Evolutionary conservation across 2,113 vertebrate species (phyloP).

Genomic region (Phaethornis superciliosus): DNA sequence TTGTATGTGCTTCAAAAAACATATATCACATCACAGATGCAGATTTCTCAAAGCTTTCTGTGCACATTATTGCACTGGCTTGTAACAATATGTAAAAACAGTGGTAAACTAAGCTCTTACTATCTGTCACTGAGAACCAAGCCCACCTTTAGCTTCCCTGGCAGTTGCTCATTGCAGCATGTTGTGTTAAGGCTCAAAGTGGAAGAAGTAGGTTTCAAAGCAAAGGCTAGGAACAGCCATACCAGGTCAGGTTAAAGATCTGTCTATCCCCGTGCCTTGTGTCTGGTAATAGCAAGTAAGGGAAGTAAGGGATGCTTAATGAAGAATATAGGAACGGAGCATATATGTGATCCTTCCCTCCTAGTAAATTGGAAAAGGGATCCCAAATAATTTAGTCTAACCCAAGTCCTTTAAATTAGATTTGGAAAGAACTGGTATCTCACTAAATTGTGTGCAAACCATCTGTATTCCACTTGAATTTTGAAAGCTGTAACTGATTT

Average conservation of each 20-base stretch:
- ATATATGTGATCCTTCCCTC: not conserved
- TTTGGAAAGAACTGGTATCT: not conserved
- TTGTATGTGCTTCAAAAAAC: not conserved
- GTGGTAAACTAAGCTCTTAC: not conserved
- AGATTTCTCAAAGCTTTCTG: not conserved
- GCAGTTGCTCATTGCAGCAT: not conserved
- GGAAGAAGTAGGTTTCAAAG: not conserved
- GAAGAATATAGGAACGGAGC: not conserved
- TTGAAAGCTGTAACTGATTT: not conserved
- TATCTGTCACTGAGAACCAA: not conserved
- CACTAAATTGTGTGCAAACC: not conserved
- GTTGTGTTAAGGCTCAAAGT: not conserved
- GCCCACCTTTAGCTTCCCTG: not conserved
- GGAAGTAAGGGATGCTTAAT: not conserved
- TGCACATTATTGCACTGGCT: not conserved
- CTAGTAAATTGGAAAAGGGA: not conserved
- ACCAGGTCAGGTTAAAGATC: not conserved
- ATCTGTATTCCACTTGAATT: not conserved
- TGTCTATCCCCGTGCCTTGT: not conserved
- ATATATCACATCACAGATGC: not conserved
- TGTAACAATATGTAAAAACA: rapidly evolving
- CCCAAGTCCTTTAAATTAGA: not conserved
- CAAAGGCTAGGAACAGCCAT: not conserved
- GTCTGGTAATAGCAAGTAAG: not conserved
- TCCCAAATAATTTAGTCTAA: not conserved